phyloP scores from a whole-genome alignment of 2,113 vertebrate genomes.

The Nibea coibor region DNA sequence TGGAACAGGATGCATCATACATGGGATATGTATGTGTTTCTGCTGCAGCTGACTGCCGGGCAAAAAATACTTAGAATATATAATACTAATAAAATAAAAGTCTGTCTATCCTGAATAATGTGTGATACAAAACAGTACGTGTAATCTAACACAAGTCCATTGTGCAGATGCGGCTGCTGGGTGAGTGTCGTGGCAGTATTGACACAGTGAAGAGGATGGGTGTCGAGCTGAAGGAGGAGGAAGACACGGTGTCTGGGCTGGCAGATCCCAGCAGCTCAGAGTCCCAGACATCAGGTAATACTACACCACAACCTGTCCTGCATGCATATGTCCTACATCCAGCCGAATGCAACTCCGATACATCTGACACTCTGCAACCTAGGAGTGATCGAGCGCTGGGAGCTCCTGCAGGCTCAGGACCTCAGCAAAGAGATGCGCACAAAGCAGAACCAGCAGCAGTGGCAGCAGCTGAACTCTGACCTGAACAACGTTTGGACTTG shows the following conservation, averaged over 20 bases:
- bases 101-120: background rate
- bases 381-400: conserved; percentile 99
- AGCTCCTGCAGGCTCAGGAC: conserved; percentile 96
- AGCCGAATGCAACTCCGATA: background rate
- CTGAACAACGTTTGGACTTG: conserved; percentile 89
- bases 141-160: background rate
- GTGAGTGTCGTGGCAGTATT: conserved; percentile 94
- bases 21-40: conserved; percentile 92
- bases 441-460: conserved; percentile 95
- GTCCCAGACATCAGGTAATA: conserved; percentile 91
- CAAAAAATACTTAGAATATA: too few species aligned
- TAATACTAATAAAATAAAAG: background rate
- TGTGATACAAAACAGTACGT: background rate
- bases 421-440: conserved; percentile 93
- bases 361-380: background rate
- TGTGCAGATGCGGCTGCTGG: conserved; percentile 92
- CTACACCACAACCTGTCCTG: background rate
- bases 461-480: conserved; percentile 95
- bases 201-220: conserved; percentile 92
- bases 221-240: conserved; percentile 91
- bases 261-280: conserved; percentile 92
- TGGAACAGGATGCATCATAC: conserved; percentile 92
- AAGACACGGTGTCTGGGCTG: conserved; percentile 90
- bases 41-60: background rate
- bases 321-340: background rate